Base-by-base conservation (phyloP, 2,888 invertebrate species). In the Cremastobaeus sp. region DNA sequence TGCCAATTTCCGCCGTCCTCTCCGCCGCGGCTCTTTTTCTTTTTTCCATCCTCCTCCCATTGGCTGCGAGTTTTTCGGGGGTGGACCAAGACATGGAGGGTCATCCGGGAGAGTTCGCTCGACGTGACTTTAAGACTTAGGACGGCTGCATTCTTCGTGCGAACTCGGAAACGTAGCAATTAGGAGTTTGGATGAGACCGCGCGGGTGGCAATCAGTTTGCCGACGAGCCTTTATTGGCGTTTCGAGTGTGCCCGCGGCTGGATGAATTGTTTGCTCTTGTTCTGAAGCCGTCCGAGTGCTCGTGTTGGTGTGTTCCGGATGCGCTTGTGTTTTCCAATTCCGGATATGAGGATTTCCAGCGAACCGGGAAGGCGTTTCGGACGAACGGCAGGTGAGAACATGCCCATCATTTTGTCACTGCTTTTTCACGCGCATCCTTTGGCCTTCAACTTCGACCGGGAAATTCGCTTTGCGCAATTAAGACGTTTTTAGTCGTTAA, bases 81-180 rank as follows among this genome's bases (percentile, higher is more conserved):
- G 8, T 8, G 12, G 18, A 25, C 11, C n/a, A 11, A 3, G 52
- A 47, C 35, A 70, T 70, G 69, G 62, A 47, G 69, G 39, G 28
- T 25, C 57, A 54, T 48, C 55, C 28, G 55, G 55, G 41, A 41
- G 60, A 41, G 34, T 14, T 41, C 28, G 14, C 50, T 34, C 70
- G 41, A n/a, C 41, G 57, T 47, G 64, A 70, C 43, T 50, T 64
- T 41, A 70, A 52, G 64, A 70, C 57, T 57, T 70, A 64, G 57
- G 18, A n/a, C 35, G 39, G 41, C n/a, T n/a, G n/a, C 45, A 32
- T 12, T n/a, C 21, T 35, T 15, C 17, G 14, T 28, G 66, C 12
- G 35, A 43, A 59, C 59, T 59, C 43, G 68, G 59, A 43, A 41
- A 55, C 60, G 41, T 50, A 30, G 34, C 35, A 57, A 70, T 70